phyloP scores from a whole-genome alignment of 2,888 invertebrate species.

The Ormia ochracea region DNA sequence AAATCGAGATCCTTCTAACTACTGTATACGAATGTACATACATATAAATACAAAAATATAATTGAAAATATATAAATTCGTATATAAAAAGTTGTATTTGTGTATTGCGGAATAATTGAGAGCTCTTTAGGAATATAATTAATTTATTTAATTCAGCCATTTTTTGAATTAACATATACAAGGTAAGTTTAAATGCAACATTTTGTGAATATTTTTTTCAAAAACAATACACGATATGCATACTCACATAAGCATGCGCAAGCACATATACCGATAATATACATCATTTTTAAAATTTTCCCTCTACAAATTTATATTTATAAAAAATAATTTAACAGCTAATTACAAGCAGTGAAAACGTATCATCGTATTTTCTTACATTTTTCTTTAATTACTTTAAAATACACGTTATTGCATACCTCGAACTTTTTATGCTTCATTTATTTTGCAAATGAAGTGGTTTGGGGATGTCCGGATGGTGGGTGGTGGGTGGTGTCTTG shows the following conservation, averaged over 20 bases:
- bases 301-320: too few species aligned
- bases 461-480: neutral
- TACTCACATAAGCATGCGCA: neutral
- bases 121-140: slow-evolving; percentile 26
- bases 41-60: neutral
- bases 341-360: too few species aligned
- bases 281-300: too few species aligned
- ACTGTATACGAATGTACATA: neutral
- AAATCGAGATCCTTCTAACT: neutral
- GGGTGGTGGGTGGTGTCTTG: neutral
- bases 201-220: neutral
- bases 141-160: neutral
- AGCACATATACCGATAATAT: too few species aligned
- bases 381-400: too few species aligned
- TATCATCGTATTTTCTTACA: too few species aligned
- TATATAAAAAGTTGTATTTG: neutral
- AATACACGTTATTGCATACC: too few species aligned
- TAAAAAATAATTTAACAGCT: too few species aligned
- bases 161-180: slow-evolving; percentile 5
- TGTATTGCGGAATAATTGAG: neutral
- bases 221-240: neutral
- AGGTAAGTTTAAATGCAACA: slow-evolving; percentile 26
- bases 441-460: neutral
- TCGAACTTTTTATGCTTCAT: neutral
- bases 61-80: neutral